Percentiles rank a stretch among this genome's conserved stretches.
These are phyloP conservation scores for Caenorhabditis panamensis DNA, from an alignment of 2,888 invertebrate genomes.

Conservation along the genomic window DNA sequence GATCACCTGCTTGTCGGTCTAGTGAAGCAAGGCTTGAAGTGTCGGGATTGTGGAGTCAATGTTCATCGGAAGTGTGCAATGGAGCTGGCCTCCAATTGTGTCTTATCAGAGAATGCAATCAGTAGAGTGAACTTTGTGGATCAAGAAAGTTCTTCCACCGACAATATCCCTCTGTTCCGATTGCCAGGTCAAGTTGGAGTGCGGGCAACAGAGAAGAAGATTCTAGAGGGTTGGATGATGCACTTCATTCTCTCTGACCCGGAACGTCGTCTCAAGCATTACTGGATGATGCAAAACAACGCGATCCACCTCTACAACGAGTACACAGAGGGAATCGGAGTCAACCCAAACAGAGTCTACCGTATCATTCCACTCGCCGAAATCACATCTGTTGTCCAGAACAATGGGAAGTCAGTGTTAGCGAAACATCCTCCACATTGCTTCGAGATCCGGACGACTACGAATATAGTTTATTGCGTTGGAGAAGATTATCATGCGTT, in stretches of 20 bases:
- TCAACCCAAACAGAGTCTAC: constrained; percentile 71
- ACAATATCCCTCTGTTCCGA: constrained; percentile 69
- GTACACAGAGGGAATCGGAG: constrained; percentile 73
- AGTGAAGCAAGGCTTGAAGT: constrained; percentile 81
- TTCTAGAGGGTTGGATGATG: constrained; percentile 78
- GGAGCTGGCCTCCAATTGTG: constrained; percentile 77
- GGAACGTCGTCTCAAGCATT: constrained; percentile 78
- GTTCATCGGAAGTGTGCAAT: constrained; percentile 80
- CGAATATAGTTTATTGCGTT: constrained; percentile 78
- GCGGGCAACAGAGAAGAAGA: constrained; percentile 62
- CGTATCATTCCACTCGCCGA: constrained; percentile 76
- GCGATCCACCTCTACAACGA: constrained; percentile 79
- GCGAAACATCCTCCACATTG: constrained; percentile 79
- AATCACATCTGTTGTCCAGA: constrained; percentile 76
- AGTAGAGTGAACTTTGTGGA: constrained; percentile 59
- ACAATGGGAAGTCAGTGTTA: constrained; percentile 77
- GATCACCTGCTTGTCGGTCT: constrained; percentile 81
- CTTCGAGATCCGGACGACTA: constrained; percentile 80
- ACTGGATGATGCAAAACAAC: constrained; percentile 79
- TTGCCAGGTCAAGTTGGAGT: constrained; percentile 71
- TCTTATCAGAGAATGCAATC: constrained; percentile 71
- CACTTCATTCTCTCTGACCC: constrained; percentile 77
- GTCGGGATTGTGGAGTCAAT: constrained; percentile 81
- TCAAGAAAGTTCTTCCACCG: constrained; percentile 36
- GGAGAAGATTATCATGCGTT: constrained; percentile 79